Conservation (phyloP, 2,797 vertebrate genomes). For the Rousettus madagascariensis region DNA sequence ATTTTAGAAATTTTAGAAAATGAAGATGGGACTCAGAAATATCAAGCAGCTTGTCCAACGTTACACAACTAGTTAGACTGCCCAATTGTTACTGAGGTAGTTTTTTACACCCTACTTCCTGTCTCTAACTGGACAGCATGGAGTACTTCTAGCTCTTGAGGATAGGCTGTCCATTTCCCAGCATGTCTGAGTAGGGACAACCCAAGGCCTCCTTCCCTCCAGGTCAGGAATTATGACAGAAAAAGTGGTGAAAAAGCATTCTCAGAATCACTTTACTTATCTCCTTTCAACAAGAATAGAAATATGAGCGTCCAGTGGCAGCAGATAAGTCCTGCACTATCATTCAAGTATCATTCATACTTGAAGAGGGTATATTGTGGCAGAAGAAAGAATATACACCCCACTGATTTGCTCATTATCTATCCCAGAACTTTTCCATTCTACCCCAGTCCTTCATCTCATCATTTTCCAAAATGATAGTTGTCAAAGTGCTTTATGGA, state of each 20-base stretch:
- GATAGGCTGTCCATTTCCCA: neutral
- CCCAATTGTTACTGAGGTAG: neutral
- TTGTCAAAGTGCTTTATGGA: neutral
- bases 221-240: constrained; percentile 47
- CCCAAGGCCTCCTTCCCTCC: constrained; percentile 35
- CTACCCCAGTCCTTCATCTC: neutral
- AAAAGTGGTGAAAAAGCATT: constrained; percentile 16
- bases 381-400: neutral
- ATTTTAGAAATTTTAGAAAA: neutral
- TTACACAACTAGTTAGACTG: neutral
- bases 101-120: neutral
- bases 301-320: neutral
- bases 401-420: neutral
- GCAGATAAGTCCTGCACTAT: neutral
- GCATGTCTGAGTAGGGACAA: neutral
- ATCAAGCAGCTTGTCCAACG: neutral
- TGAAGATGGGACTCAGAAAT: neutral
- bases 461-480: neutral
- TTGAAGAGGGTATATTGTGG: neutral
- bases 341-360: neutral
- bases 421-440: neutral
- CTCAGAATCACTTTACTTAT: neutral
- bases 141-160: neutral
- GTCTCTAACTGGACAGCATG: neutral
- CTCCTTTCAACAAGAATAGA: constrained; percentile 44